Conservation (phyloP, 1,140 invertebrate genomes). For the Leucophenga varia region DNA sequence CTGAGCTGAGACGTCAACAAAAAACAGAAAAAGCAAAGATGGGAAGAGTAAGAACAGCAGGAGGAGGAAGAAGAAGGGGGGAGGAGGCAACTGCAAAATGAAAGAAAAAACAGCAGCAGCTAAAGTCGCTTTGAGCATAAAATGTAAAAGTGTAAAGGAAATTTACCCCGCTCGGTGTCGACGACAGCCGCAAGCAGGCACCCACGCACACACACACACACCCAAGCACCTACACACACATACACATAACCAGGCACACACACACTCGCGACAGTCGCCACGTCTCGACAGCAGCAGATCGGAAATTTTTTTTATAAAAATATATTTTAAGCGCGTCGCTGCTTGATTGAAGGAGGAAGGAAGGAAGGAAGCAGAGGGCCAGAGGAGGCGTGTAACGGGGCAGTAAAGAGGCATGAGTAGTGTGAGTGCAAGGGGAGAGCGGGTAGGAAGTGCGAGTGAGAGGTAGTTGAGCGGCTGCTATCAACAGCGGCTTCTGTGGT, state of each 20-base stretch:
- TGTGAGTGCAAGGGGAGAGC: conserved; percentile 7
- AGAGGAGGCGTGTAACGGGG: no score
- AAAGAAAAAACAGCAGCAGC: conserved; percentile 14
- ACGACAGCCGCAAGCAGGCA: not conserved
- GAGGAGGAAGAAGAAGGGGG: not conserved
- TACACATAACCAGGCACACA: not conserved
- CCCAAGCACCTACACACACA: not conserved
- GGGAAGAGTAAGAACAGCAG: conserved; percentile 1
- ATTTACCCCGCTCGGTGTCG: conserved; percentile 10
- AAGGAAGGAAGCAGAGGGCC: no score
- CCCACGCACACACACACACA: not conserved
- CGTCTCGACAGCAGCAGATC: conserved; percentile 26
- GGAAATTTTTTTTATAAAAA: conserved; percentile 39
- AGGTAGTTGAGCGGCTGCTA: conserved; percentile 24
- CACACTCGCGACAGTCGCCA: conserved; percentile 4
- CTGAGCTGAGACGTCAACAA: conserved; percentile 33
- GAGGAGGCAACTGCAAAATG: conserved; percentile 9
- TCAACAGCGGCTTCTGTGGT: conserved; percentile 28
- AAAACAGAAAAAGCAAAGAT: conserved; percentile 10
- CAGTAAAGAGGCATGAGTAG: no score
- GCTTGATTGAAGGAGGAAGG: conserved; percentile 20
- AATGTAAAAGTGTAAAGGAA: conserved; percentile 48
- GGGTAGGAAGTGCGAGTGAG: not conserved
- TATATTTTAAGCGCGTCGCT: conserved; percentile 21
- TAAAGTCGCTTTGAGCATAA: conserved; percentile 41